Base-by-base conservation (phyloP, 2,113 vertebrate species). In the Sitta europaea region DNA sequence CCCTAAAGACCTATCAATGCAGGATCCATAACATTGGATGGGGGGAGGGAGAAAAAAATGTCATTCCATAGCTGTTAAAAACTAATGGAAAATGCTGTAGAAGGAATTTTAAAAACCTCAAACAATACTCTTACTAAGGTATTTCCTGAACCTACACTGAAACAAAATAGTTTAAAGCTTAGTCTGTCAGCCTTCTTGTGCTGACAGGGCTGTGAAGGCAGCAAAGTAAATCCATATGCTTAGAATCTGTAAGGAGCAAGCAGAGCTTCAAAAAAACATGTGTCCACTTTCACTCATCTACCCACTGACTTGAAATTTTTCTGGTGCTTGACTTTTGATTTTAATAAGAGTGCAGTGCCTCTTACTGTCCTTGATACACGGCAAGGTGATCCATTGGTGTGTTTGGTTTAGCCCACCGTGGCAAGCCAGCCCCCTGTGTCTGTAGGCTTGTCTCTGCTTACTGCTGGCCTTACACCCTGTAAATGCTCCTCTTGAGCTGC, bases 151-250 rank as follows among this genome's bases (percentile, higher is more conserved):
- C 17, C 54, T 71, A 31, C 38, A 57, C 54, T 61, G 86, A 79
- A 94, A 82, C 16, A 68, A 72, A 85, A 68, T 48, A 81, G 33
- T 85, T 92, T 63, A 62, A 90, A 68, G 50, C 40, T 83, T 70
- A 76, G 51, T 68, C 78, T 92, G 55, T 86, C 35, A 43, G 54
- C 79, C 33, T 31, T 29, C n/a, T 92, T 92, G 40, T 88, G 76
- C 67, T 72, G 89, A 82, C 87, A 93, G 94, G 85, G 86, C 45
- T 86, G 75, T n/a, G 42, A 87, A 88, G 61, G 48, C 66, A 79
- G 51, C 51, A 84, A 96, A 96, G 91, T 38, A 89, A 97, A 95
- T 47, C 81, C 93, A 51, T 93, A 86, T 84, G 66, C 51, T 73
- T 76, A n/a, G 50, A 83, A 50, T 62, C 75, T 84, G n/a, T 83